A percentile compares a stretch with the other conserved stretches of the same genome.
phyloP scores from a whole-genome alignment of 1,140 invertebrate species.

The Magallana ariakensis region DNA sequence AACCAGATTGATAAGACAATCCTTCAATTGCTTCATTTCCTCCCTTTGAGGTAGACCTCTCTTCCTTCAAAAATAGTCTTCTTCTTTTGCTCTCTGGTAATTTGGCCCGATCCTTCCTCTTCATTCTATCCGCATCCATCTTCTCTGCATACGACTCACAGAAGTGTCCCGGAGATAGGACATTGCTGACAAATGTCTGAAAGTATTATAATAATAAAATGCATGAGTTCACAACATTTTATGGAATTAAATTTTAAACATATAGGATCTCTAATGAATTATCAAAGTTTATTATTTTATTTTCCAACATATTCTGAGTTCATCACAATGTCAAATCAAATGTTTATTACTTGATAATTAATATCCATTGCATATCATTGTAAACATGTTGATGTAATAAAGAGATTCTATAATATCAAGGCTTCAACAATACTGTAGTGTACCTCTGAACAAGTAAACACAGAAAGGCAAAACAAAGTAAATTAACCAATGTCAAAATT shows the following conservation, averaged over 20 bases:
- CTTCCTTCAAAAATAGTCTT: conserved; percentile 50
- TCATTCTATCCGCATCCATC: conserved; percentile 40
- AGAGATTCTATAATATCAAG: no score
- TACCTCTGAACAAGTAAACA: no score
- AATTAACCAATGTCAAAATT: no score
- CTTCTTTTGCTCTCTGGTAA: conserved; percentile 45
- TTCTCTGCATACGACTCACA: conserved; percentile 47
- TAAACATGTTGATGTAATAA: no score
- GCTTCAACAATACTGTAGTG: no score
- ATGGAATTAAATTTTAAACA: background rate
- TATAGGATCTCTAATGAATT: background rate
- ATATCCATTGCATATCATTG: background rate
- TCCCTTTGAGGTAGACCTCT: conserved; percentile 43
- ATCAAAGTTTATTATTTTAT: no score
- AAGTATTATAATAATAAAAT: background rate
- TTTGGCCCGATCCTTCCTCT: background rate
- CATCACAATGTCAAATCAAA: background rate
- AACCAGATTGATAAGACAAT: conserved; percentile 54
- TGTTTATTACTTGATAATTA: no score
- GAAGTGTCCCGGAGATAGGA: conserved; percentile 49
- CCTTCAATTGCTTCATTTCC: conserved; percentile 50
- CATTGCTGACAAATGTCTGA: conserved; percentile 47
- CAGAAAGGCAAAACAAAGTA: no score
- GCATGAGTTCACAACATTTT: background rate
- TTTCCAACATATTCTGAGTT: background rate